These are phyloP conservation scores for Ochropacha duplaris DNA, from an alignment of 2,888 invertebrate species.

Conservation along the genomic window DNA sequence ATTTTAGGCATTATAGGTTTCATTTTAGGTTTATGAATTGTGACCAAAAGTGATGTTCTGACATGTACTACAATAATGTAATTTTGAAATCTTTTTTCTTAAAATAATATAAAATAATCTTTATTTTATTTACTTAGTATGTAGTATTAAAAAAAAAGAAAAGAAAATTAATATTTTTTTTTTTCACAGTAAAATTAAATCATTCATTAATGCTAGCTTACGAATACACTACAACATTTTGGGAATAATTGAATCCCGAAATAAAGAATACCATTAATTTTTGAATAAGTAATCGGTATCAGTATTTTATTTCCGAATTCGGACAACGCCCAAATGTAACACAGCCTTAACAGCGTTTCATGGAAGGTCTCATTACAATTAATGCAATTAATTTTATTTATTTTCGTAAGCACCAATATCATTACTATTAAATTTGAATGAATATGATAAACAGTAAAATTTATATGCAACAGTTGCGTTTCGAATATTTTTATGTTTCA, in stretches of 20 bases:
- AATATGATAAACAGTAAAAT: conserved; percentile 2
- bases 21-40: too few relatives aligned
- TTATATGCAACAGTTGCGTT: neutral
- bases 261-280: neutral
- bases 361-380: conserved; percentile 18
- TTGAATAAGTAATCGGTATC: neutral
- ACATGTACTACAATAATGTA: too few relatives aligned
- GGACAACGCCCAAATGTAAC: neutral
- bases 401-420: conserved; percentile 67
- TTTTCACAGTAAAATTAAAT: too few relatives aligned
- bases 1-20: too few relatives aligned
- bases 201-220: neutral
- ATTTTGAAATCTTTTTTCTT: too few relatives aligned
- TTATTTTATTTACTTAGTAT: too few relatives aligned
- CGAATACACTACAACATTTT: neutral
- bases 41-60: too few relatives aligned
- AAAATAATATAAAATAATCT: too few relatives aligned
- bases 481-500: neutral
- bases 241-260: neutral
- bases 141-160: too few relatives aligned
- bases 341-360: conserved; percentile 7
- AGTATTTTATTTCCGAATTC: neutral
- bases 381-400: conserved; percentile 45
- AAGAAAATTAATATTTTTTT: too few relatives aligned
- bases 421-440: conserved; percentile 38